These are phyloP conservation scores for Crenichthys baileyi DNA, from an alignment of 2,797 vertebrate species.

Conservation along the genomic window DNA sequence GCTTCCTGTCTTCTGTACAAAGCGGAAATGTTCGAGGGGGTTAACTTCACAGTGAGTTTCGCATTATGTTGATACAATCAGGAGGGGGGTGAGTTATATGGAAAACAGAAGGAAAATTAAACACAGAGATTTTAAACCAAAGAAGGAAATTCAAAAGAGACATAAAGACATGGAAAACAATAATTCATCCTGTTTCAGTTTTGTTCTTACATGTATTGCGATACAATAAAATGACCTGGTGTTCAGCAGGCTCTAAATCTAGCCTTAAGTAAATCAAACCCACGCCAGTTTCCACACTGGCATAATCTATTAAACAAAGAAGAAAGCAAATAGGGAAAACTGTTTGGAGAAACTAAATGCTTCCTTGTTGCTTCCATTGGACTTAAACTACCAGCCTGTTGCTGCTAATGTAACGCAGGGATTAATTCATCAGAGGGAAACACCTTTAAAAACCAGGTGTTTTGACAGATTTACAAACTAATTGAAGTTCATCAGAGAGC, in stretches of 20 bases:
- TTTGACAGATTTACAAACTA: not conserved
- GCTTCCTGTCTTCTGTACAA: constrained; percentile 50
- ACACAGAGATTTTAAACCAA: not conserved
- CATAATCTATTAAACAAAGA: not conserved
- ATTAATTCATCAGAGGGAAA: not conserved
- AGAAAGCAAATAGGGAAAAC: not conserved
- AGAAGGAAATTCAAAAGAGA: not conserved
- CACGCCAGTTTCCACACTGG: not conserved
- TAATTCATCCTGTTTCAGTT: not conserved
- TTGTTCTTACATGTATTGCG: not conserved
- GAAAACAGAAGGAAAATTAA: too few relatives aligned
- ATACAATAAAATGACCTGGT: not conserved
- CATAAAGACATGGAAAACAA: not conserved
- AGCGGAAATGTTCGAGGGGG: constrained; percentile 33
- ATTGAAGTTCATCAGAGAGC: not conserved
- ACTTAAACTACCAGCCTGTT: not conserved
- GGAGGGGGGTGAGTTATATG: not conserved
- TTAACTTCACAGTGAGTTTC: constrained; percentile 1
- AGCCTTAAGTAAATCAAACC: not conserved
- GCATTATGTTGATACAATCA: constrained; percentile 15
- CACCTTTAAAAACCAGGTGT: not conserved
- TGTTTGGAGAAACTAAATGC: not conserved
- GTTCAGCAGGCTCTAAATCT: not conserved
- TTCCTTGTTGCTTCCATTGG: not conserved
- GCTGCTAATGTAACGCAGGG: not conserved